Base-by-base conservation (phyloP, 2,888 invertebrate genomes). In the Zeuzera pyrina region DNA sequence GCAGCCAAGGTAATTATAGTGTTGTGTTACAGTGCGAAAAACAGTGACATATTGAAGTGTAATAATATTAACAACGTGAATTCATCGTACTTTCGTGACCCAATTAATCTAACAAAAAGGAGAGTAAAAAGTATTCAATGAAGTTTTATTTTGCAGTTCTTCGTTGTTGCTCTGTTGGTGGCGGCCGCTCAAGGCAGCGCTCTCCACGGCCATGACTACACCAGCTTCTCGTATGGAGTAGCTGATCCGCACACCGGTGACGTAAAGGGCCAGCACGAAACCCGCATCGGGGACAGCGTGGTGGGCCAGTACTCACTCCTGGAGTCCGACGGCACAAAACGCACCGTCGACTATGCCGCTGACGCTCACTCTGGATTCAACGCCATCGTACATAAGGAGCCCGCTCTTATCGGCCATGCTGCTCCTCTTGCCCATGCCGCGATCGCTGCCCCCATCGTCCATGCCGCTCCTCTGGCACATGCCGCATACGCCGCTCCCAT, bases 261-360 rank as follows among this genome's bases (percentile, higher is more conserved):
- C 46, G 74, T 77, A 42, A 81, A 81, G 68, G 73, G 70, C 67
- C 89, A 89, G 67, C 86, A 86, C 42, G 89, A 89, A 73, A 85
- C 85, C 36, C 86, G 89, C 38, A 71, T 78, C 41, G 89, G 89
- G n/a, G 88, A 88, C 66, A 84, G 83, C 45, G 89, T 89, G 26
- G 85, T 86, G 42, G 81, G 81, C 39, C 81, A 79, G 43, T 79
- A 79, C 71, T 79, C 78, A 3, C 69, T 79, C 34, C 57, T 88
- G 71, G 61, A 86, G 45, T 85, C 88, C 14, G 88, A 89, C 53
- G 88, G 88, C 47, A 86, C 85, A 33, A 85, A 85, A 57, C 86
- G 88, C 43, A 87, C 85, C 15, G 88, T 89, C 0, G 88, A 89
- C 42, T 85, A 85, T 33, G 39, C 43, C 11, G 44, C 42, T 23